These are phyloP conservation scores for Agrochola circellaris DNA, from an alignment of 2,888 invertebrate species.

Conservation along the genomic window DNA sequence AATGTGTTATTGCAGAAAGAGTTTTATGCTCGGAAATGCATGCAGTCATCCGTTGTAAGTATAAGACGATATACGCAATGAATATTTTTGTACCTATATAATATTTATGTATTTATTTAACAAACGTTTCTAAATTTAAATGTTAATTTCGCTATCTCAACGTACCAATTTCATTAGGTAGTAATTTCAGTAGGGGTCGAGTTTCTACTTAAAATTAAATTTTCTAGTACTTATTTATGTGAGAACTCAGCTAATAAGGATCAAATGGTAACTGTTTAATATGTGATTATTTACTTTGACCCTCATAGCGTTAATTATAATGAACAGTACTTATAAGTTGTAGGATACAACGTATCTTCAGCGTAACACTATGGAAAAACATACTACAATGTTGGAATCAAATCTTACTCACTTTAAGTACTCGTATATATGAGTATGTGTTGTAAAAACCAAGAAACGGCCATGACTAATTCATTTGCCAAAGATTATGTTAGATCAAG, in stretches of 20 bases:
- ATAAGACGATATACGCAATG: constrained; percentile 4
- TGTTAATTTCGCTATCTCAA: not conserved
- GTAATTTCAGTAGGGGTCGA: too few species aligned
- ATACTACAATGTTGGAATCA: not conserved
- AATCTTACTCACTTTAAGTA: too few species aligned
- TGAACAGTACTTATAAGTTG: not conserved
- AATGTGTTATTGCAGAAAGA: constrained; percentile 37
- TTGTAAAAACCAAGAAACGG: not conserved
- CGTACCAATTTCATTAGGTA: too few species aligned
- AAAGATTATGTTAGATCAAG: too few species aligned
- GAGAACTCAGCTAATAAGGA: not conserved
- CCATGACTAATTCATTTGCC: not conserved
- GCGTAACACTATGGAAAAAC: not conserved
- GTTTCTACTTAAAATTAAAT: too few species aligned
- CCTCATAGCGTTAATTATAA: not conserved
- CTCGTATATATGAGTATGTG: not conserved
- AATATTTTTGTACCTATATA: not conserved
- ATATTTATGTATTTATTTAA: not conserved
- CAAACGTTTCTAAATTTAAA: not conserved
- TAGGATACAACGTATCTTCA: too few species aligned
- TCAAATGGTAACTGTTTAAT: not conserved
- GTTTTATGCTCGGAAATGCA: constrained; percentile 29
- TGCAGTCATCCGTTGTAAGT: constrained; percentile 9
- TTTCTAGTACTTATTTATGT: not conserved
- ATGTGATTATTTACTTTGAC: not conserved